Conservation (phyloP, 1,140 invertebrate species). For the Galleria mellonella region DNA sequence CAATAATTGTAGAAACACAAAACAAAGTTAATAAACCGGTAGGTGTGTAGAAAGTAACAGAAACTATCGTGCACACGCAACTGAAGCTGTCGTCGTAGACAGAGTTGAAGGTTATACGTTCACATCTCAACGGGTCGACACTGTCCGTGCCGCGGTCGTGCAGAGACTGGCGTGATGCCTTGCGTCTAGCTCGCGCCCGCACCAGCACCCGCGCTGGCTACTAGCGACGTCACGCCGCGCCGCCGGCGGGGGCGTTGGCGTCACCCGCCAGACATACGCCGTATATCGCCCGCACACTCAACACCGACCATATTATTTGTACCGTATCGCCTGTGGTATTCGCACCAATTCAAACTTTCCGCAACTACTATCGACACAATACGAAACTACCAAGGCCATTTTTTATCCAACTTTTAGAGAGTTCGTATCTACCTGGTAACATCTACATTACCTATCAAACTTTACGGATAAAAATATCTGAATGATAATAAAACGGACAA, state of each 20-base stretch:
- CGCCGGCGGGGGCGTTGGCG: constrained; percentile 42
- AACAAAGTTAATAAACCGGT: constrained; percentile 38
- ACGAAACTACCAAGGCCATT: not conserved
- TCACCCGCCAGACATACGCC: constrained; percentile 25
- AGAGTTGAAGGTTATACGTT: constrained; percentile 55
- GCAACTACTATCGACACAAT: constrained; percentile 2
- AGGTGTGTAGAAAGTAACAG: constrained; percentile 25
- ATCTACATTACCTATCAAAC: no score
- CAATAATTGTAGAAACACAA: constrained; percentile 31
- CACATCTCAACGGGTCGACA: constrained; percentile 68
- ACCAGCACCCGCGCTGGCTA: constrained; percentile 13
- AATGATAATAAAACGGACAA: no score
- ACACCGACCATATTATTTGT: no score
- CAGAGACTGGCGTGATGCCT: constrained; percentile 42
- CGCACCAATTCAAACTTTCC: constrained; percentile 21
- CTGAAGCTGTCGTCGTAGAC: constrained; percentile 63
- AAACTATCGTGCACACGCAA: constrained; percentile 47
- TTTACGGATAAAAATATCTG: no score
- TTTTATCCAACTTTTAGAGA: not conserved
- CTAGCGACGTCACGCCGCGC: constrained; percentile 32
- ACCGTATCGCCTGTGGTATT: not conserved
- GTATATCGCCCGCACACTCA: constrained; percentile 6
- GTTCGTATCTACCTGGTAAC: no score
- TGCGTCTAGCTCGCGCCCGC: constrained; percentile 9
- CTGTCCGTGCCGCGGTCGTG: constrained; percentile 58